Evolutionary conservation across 2,888 invertebrate species (phyloP).

Genomic region (Cybosia mesomella): DNA sequence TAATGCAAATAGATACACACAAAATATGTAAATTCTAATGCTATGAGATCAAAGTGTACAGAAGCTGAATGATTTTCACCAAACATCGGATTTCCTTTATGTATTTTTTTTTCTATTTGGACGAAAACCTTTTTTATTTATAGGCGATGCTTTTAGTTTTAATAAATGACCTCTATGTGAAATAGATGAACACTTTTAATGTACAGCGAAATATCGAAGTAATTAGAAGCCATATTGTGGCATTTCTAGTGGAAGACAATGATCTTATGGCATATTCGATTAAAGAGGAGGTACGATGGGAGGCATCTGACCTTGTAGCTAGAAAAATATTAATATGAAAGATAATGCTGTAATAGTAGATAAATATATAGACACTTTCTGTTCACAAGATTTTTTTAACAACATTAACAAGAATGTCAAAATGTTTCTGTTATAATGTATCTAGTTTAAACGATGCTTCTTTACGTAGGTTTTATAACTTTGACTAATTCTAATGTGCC

Average conservation of each 20-base stretch:
- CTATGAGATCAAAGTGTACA: slow-evolving; percentile 78
- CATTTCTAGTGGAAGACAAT: background rate
- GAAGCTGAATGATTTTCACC: slow-evolving; percentile 65
- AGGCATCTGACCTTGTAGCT: background rate
- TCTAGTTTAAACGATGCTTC: background rate
- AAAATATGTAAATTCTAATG: slow-evolving; percentile 85
- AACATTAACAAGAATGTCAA: background rate
- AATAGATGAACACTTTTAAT: background rate
- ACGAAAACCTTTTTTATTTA: slow-evolving; percentile 49
- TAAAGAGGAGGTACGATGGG: background rate
- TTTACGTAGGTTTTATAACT: background rate
- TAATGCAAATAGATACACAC: slow-evolving; percentile 72
- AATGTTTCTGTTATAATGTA: background rate
- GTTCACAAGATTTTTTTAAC: too few relatives aligned
- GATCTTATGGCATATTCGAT: background rate
- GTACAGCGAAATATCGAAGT: background rate
- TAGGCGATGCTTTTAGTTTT: background rate
- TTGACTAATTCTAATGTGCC: slow-evolving; percentile 15
- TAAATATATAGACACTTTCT: too few relatives aligned
- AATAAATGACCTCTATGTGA: background rate
- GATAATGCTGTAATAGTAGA: background rate
- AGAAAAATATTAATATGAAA: background rate
- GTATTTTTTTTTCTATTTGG: slow-evolving; percentile 49
- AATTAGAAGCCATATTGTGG: background rate
- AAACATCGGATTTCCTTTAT: slow-evolving; percentile 54